Evolutionary conservation across 2,888 invertebrate species (phyloP).

Genomic region (Diploptera punctata): DNA sequence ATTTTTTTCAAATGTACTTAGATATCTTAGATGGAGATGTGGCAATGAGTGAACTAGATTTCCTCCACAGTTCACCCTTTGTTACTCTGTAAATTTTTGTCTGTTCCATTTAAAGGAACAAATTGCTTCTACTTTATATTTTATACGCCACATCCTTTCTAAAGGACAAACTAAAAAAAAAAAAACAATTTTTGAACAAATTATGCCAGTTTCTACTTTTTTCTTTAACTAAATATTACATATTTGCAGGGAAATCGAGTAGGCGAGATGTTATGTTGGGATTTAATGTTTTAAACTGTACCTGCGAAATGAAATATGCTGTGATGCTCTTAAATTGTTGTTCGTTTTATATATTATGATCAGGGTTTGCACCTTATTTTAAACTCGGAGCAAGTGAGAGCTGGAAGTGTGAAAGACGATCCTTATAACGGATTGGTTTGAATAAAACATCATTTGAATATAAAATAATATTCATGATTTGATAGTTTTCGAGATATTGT

Average conservation of each 20-base stretch:
- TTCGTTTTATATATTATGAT: constrained; percentile 12
- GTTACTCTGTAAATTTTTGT: constrained; percentile 1
- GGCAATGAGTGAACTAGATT: background rate
- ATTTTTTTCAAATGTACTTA: constrained; percentile 24
- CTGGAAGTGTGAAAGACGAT: too few species aligned
- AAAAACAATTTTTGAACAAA: constrained; percentile 7
- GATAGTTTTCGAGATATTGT: too few species aligned
- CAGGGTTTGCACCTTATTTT: background rate
- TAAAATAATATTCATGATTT: too few species aligned
- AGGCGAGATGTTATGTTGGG: background rate
- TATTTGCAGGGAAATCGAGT: constrained; percentile 16
- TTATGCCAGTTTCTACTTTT: constrained; percentile 23
- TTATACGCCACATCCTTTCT: constrained; percentile 17
- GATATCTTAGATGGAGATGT: background rate
- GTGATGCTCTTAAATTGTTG: constrained; percentile 27
- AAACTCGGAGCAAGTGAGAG: background rate
- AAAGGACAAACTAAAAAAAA: background rate
- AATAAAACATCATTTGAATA: too few species aligned
- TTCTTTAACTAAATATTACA: background rate
- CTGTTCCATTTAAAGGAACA: background rate
- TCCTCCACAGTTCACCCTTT: background rate
- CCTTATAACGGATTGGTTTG: too few species aligned
- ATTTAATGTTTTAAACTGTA: constrained; percentile 19
- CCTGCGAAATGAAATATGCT: constrained; percentile 21
- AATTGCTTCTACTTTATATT: constrained; percentile 16